Conservation (phyloP, 2,113 vertebrate species). For the Polypterus senegalus region DNA sequence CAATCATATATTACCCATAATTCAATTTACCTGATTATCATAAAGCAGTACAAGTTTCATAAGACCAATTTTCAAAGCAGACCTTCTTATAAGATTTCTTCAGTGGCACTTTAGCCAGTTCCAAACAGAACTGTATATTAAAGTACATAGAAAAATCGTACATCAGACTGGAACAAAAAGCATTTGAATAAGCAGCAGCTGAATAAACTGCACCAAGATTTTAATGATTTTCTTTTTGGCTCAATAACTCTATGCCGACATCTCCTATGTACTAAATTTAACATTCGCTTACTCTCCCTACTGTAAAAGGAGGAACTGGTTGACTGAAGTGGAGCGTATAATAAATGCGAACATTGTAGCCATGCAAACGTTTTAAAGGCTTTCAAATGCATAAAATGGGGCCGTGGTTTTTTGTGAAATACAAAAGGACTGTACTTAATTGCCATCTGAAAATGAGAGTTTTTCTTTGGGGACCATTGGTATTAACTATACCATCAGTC, state of each 20-base stretch:
- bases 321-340: constrained; percentile 30
- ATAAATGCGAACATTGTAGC: constrained; percentile 31
- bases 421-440: constrained; percentile 50
- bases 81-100: too few relatives aligned
- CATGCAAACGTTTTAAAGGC: constrained; percentile 32
- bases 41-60: too few relatives aligned
- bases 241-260: constrained; percentile 19
- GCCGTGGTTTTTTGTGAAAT: constrained; percentile 30
- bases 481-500: constrained; percentile 42
- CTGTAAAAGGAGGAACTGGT: constrained; percentile 12
- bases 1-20: too few relatives aligned
- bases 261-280: constrained; percentile 18
- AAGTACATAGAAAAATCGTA: too few relatives aligned
- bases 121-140: too few relatives aligned
- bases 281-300: constrained; percentile 18
- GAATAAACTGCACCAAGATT: constrained; percentile 3
- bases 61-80: too few relatives aligned
- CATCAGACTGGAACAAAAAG: too few relatives aligned
- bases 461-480: constrained; percentile 17
- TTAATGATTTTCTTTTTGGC: constrained; percentile 18
- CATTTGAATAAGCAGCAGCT: too few relatives aligned
- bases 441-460: constrained; percentile 40
- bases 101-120: too few relatives aligned
- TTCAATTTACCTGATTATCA: too few relatives aligned
- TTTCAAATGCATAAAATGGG: constrained; percentile 19